Evolutionary conservation across 1,140 invertebrate genomes (phyloP), one percentile per base, ranked within the genome.

Genomic region (Bemisia tabaci): DNA sequence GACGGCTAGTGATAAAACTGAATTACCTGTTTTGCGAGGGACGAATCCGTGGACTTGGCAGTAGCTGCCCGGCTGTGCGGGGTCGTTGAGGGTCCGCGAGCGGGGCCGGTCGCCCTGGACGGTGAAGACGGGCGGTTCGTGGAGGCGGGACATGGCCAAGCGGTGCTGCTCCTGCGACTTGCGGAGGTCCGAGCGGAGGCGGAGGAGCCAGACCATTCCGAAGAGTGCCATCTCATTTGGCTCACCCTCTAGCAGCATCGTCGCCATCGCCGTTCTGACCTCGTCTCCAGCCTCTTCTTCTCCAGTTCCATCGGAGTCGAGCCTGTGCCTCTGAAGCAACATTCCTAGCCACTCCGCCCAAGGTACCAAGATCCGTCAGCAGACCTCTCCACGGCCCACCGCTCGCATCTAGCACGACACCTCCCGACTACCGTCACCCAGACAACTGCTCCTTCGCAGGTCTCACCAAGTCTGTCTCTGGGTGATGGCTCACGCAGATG

Each of bases 151-250:
- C 63, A 21, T 48, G n/a, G 12, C 60, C 62, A 68, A 65, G 70
- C 82, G 82, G 65, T 81, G 80, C 76, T 85, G 87, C 70, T 85
- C 85, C 60, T 84, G 82, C 76, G 85, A 87, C 63, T 84, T 82
- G 75, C 85, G 86, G 77, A 88, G 83, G 75, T 87, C 86, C 68
- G 86, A 84, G 75, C 87, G 85, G 76, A 89, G 83, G 69, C 87
- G 84, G 76, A 89, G 79, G 76, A 90, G 79, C 87, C 87, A 89
- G 79, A 89, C 86, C 84, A 90, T 87, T 77, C 87, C 88, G 81
- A 90, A 90, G 70, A 90, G 84, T 81, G 88, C 88, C 87, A 90
- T 90, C 78, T 60, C 22, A 60, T 17, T 12, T 24, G 11, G 25
- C 27, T 62, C 77, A 75, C 73, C 69, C 77, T 75, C 68, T 73